Evolutionary conservation across 2,113 vertebrate genomes (phyloP), one percentile per base, ranked within the genome.

Genomic region (Orthochromis indermauri): DNA sequence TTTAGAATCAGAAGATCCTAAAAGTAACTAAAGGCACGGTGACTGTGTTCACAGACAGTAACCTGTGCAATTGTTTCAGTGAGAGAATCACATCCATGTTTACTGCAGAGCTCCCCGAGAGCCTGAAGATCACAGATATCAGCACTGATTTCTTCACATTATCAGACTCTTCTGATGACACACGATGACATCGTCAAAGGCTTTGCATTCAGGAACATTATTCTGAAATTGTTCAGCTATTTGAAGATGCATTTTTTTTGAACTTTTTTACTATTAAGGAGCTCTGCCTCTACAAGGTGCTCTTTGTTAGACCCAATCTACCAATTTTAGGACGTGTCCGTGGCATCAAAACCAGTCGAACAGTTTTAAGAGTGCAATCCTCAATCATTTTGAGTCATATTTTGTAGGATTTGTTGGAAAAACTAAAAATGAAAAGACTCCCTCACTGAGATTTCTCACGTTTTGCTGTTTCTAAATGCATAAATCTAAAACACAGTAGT

Each of bases 301-400:
- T 66, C 61, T n/a, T 63, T 0, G 6, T 35, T 66, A 0, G 6
- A 12, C 17, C 57, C 61, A 35, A 8, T 35, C 10, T 66, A 10
- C 17, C 17, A 63, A 11, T n/a, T 35, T n/a, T 63, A 63, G 59
- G 59, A 35, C 4, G 10, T 35, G 16, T 35, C 28, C 4, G 0
- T 63, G 61, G 10, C 31, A 11, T 63, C 59, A 35, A 63, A 0
- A n/a, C 31, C 31, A 35, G 59, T 1, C 3, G 59, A 63, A 11
- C 59, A 63, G 17, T n/a, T 63, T 63, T 63, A 63, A 63, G 17
- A 63, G 31, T 35, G 59, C 31, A n/a, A 0, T 7, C 31, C 10
- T 33, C 19, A 35, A 63, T 35, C 4, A 12, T 19, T 0, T 63
- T 33, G 16, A 19, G 33, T 0, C 28, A 61, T 35, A n/a, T n/a